phyloP scores from a whole-genome alignment of 1,140 invertebrate species.

The Dryas iulia region DNA sequence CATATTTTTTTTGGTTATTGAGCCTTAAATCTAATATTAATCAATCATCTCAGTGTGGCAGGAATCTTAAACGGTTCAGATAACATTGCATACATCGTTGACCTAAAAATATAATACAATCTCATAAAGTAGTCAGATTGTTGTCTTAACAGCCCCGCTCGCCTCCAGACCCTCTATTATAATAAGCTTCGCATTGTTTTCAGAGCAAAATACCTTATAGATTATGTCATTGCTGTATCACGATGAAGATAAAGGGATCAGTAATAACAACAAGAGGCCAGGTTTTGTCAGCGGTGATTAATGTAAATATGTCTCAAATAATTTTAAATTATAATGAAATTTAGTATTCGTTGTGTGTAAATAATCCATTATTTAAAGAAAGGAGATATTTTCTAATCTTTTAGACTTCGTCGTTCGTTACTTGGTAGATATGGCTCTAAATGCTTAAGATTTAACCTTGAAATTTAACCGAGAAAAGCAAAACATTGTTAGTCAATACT shows the following conservation, averaged over 20 bases:
- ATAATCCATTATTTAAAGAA: too few relatives aligned
- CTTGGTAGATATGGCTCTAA: too few relatives aligned
- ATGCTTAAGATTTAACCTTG: too few relatives aligned
- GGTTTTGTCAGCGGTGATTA: constrained; percentile 17
- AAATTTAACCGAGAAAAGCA: too few relatives aligned
- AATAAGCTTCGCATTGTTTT: constrained; percentile 45
- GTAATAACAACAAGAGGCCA: constrained; percentile 26
- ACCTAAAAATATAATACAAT: constrained; percentile 33
- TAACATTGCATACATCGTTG: not conserved
- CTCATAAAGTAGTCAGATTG: constrained; percentile 33
- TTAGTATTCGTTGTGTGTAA: not conserved
- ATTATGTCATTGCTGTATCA: constrained; percentile 50
- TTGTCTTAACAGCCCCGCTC: constrained; percentile 37
- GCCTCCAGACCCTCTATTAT: constrained; percentile 38
- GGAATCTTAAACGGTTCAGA: not conserved
- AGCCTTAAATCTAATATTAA: not conserved
- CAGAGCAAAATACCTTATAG: constrained; percentile 48
- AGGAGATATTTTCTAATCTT: too few relatives aligned
- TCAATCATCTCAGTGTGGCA: constrained; percentile 2
- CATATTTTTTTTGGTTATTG: too few relatives aligned
- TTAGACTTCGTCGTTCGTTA: too few relatives aligned
- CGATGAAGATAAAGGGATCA: constrained; percentile 53
- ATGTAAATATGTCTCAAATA: not conserved
- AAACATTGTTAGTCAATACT: too few relatives aligned
- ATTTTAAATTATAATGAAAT: too few relatives aligned